These are phyloP conservation scores for Dysdera silvatica DNA, from an alignment of 1,140 invertebrate genomes.

Conservation along the genomic window DNA sequence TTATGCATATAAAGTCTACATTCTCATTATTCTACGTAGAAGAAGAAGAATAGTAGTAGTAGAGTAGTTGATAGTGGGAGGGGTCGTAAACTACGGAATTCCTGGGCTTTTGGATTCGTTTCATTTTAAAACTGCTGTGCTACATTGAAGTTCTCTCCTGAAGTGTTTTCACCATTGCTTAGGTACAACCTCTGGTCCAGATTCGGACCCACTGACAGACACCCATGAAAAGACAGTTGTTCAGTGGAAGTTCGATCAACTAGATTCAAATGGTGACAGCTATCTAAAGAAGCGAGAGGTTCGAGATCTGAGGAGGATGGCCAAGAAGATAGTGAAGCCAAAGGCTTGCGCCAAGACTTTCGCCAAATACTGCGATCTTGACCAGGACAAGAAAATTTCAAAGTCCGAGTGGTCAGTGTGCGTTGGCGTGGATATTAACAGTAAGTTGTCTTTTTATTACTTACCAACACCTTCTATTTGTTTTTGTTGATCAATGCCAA, in stretches of 20 bases:
- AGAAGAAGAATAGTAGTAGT: too few relatives aligned
- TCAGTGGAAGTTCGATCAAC: conserved; percentile 76
- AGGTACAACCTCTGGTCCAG: too few relatives aligned
- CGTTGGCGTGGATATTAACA: conserved; percentile 57
- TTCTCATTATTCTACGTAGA: too few relatives aligned
- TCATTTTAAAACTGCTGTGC: too few relatives aligned
- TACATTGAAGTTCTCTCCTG: too few relatives aligned
- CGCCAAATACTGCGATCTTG: conserved; percentile 70
- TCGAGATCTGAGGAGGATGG: conserved; percentile 63
- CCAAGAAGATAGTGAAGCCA: conserved; percentile 77
- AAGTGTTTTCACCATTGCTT: too few relatives aligned
- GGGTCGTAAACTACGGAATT: too few relatives aligned
- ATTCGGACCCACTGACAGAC: conserved; percentile 5
- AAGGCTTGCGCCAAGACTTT: conserved; percentile 81
- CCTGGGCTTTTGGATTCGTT: too few relatives aligned
- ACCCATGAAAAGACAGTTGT: conserved; percentile 40
- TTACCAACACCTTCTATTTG: too few relatives aligned
- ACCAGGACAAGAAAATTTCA: conserved; percentile 65
- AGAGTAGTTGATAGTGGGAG: too few relatives aligned
- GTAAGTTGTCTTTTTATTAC: conserved; percentile 47
- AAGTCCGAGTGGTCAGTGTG: conserved; percentile 71
- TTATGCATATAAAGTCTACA: too few relatives aligned
- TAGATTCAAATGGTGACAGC: conserved; percentile 69
- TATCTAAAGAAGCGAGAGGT: conserved; percentile 69
- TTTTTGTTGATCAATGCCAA: too few relatives aligned